Percentiles rank a stretch among this genome's conserved stretches.
Evolutionary conservation across 2,797 vertebrate genomes (phyloP).

Genomic region (Schizothorax lantsangensis): DNA sequence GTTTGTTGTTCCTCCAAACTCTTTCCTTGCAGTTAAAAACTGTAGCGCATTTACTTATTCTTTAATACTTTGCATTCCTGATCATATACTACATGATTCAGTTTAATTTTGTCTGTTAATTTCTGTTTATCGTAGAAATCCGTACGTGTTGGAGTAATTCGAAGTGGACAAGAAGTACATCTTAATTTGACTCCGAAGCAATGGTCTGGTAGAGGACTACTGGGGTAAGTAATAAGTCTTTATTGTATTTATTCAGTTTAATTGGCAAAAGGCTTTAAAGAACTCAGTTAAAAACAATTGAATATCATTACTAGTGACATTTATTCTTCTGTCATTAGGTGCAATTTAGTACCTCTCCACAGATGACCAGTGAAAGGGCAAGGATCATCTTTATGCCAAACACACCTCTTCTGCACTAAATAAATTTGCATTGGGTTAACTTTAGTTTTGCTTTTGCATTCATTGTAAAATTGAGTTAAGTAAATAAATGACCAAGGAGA

Average conservation of each 20-base stretch:
- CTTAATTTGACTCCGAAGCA: constrained; percentile 88
- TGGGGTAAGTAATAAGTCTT: constrained; percentile 81
- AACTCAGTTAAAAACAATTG: not conserved
- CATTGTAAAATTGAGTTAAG: not conserved
- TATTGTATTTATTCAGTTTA: not conserved
- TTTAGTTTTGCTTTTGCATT: not conserved
- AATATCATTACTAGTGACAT: not conserved
- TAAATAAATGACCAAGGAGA: not conserved
- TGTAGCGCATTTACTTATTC: not conserved
- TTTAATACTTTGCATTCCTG: not conserved
- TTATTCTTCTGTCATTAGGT: constrained; percentile 68
- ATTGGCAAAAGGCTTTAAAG: not conserved
- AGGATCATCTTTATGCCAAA: not conserved
- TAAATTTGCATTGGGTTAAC: not conserved
- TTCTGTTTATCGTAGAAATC: constrained; percentile 80
- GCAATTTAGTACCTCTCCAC: constrained; percentile 80
- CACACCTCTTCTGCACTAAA: constrained; percentile 11
- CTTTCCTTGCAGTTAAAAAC: not conserved
- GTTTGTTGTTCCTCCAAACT: constrained; percentile 73
- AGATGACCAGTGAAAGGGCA: constrained; percentile 64
- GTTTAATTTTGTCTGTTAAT: constrained; percentile 15
- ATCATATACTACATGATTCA: not conserved
- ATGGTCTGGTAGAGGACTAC: constrained; percentile 92
- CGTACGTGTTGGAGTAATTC: constrained; percentile 84
- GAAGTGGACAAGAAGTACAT: constrained; percentile 80